These are phyloP conservation scores for Atherix ibis DNA, from an alignment of 2,888 invertebrate genomes.

Conservation along the genomic window DNA sequence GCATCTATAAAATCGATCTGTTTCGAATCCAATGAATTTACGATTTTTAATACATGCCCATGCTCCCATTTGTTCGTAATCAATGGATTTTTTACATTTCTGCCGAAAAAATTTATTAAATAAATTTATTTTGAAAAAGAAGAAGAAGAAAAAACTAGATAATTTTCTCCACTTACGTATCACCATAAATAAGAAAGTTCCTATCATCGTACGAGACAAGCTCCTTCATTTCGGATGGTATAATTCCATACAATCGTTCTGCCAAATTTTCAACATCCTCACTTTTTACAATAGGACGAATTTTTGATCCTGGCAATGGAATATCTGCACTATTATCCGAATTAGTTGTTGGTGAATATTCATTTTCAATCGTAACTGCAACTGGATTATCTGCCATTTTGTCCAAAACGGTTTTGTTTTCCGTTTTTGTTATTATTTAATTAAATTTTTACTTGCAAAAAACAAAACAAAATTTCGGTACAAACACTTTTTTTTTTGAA, in stretches of 20 bases:
- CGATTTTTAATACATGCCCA: slow-evolving; percentile 67
- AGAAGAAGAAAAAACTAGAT: slow-evolving; percentile 4
- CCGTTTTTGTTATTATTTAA: too few species aligned
- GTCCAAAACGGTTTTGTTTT: too few species aligned
- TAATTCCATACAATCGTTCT: slow-evolving; percentile 30
- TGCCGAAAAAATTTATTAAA: too few species aligned
- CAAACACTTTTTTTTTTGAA: too few species aligned
- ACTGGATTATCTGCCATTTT: slow-evolving; percentile 1
- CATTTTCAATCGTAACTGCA: neutral
- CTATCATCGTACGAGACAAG: slow-evolving; percentile 31
- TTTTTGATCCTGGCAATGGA: slow-evolving; percentile 29
- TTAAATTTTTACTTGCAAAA: too few species aligned
- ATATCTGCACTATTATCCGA: too few species aligned
- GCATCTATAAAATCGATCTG: slow-evolving; percentile 51
- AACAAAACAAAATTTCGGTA: too few species aligned
- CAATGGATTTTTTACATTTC: slow-evolving; percentile 42
- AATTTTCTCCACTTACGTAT: slow-evolving; percentile 21
- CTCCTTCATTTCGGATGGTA: slow-evolving; percentile 23
- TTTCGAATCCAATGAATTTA: slow-evolving; percentile 67
- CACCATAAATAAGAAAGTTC: slow-evolving; percentile 27
- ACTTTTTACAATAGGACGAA: slow-evolving; percentile 23
- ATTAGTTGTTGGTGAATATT: too few species aligned
- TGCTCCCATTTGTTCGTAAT: slow-evolving; percentile 38
- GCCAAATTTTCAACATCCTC: slow-evolving; percentile 24
- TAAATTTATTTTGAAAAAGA: too few species aligned